A percentile compares a stretch with the other conserved stretches of the same genome.
These are phyloP conservation scores for Leuciscus idus DNA, from an alignment of 2,113 vertebrate genomes.

Conservation along the genomic window DNA sequence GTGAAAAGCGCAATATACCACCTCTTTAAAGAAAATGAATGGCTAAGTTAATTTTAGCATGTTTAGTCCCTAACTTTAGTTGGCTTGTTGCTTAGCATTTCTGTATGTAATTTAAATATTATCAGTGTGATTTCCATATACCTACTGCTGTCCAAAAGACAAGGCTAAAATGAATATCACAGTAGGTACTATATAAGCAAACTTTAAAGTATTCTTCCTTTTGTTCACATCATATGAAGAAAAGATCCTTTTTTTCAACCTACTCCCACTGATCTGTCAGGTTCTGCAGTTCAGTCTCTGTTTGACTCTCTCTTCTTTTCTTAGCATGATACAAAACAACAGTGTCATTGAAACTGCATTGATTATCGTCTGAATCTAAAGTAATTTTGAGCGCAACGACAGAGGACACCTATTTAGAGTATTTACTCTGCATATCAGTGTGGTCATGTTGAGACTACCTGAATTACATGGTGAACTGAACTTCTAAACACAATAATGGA, in stretches of 20 bases:
- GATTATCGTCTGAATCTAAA: not conserved
- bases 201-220: not conserved
- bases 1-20: too few relatives aligned
- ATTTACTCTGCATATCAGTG: not conserved
- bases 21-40: not conserved
- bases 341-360: not conserved
- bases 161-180: not conserved
- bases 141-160: too few relatives aligned
- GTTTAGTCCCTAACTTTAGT: not conserved
- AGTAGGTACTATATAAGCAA: not conserved
- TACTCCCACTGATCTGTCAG: not conserved
- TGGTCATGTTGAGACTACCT: conserved; percentile 4
- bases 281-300: not conserved
- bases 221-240: not conserved
- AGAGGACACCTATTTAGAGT: not conserved
- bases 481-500: not conserved
- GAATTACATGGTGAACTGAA: not conserved
- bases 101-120: too few relatives aligned
- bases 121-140: not conserved
- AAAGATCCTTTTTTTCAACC: not conserved
- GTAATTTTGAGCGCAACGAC: not conserved
- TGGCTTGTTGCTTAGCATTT: not conserved
- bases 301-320: not conserved
- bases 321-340: not conserved
- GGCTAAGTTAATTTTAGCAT: not conserved